phyloP scores from a whole-genome alignment of 2,888 invertebrate species.

The Stenchaetothrips biformis region DNA sequence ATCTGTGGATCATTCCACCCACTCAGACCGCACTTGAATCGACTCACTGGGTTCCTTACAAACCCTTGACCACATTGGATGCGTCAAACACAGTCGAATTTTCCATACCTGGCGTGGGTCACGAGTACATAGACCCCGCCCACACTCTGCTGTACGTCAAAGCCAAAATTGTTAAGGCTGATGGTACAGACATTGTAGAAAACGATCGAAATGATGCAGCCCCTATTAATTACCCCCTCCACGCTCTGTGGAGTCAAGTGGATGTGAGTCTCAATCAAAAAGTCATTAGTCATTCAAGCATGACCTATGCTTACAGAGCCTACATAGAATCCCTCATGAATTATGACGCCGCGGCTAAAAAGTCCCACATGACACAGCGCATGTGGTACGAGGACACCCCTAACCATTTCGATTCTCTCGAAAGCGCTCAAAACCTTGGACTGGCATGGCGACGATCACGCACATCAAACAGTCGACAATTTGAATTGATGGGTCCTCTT shows the following conservation, averaged over 20 bases:
- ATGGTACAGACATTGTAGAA: neutral
- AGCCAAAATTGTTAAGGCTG: neutral
- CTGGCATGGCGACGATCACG: neutral
- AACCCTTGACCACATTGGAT: neutral
- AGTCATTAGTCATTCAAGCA: neutral
- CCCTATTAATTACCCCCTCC: neutral
- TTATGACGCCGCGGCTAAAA: neutral
- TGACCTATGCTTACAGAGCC: neutral
- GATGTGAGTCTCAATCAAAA: too few relatives aligned
- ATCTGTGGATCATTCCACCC: neutral
- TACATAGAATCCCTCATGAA: neutral
- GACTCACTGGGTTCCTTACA: neutral
- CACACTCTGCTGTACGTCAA: neutral
- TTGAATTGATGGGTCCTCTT: neutral
- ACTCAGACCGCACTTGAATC: neutral
- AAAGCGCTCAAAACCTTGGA: neutral
- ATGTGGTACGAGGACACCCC: neutral
- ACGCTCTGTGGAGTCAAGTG: too few relatives aligned
- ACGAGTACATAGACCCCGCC: neutral
- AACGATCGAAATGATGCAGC: neutral
- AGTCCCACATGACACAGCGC: neutral
- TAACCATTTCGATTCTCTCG: neutral
- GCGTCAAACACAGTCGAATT: neutral
- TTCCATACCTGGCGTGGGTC: neutral
- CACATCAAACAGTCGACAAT: neutral